Evolutionary conservation across 2,113 vertebrate species (phyloP), one percentile per base, ranked within the genome.

Genomic region (Corapipo altera): DNA sequence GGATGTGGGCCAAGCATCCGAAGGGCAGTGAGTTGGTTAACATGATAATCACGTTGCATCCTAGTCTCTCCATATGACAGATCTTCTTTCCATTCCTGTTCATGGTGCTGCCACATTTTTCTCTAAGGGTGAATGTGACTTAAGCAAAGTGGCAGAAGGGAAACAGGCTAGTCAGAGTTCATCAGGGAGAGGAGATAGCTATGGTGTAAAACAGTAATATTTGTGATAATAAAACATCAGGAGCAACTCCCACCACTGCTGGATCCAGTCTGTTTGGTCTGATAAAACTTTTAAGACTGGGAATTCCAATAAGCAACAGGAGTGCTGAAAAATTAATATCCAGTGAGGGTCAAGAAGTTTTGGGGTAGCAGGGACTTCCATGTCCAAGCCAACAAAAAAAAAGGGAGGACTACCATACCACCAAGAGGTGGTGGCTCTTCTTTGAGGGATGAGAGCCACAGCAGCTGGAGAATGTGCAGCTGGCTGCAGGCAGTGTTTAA

Each of bases 11-110:
- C 91, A 95, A 7, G 54, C 71, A 62, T 22, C 64, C 58, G 62
- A 79, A 95, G 93, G 89, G 81, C 89, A 85, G n/a, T 19, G 74
- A 62, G 78, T 3, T 88, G 81, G 71, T 93, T 96, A 76, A 90
- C 9, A 51, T 30, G 66, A 51, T 66, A 23, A 79, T 88, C 88
- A 85, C 22, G 18, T 90, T 83, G 78, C 71, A 67, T 74, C 78
- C 64, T 12, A 10, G 71, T 51, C 85, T 90, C 82, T 77, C 74
- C 44, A 0, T 73, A 62, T 41, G 43, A 94, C 88, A 85, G 71
- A 76, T 41, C 77, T 94, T 80, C 77, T 94, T 84, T 76, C 89
- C 59, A 2, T 54, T 78, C 78, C 74, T 85, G 28, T 58, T 92
- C 64, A 1, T 73, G 75, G 55, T 22, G 43, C 74, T 89, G 87